phyloP scores from a whole-genome alignment of 2,113 vertebrate genomes.

The Cynocephalus volans region DNA sequence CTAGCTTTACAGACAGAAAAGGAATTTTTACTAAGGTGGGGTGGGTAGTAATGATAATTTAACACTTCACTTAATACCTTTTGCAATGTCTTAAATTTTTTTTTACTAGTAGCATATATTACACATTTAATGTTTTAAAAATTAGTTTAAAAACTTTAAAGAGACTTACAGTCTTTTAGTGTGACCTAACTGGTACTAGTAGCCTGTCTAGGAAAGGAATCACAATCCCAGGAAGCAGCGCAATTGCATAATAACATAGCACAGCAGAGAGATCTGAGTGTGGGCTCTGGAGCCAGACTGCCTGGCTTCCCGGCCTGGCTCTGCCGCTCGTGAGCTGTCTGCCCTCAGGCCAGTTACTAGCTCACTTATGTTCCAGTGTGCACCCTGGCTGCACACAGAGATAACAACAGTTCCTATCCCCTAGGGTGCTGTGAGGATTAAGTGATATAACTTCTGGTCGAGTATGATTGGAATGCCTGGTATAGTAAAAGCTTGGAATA shows the following conservation, averaged over 20 bases:
- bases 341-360: not conserved
- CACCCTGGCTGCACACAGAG: not conserved
- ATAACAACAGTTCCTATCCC: not conserved
- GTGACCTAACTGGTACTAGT: not conserved
- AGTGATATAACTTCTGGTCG: not conserved
- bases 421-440: not conserved
- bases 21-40: not conserved
- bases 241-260: no score
- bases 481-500: not conserved
- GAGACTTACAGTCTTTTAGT: not conserved
- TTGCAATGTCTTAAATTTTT: not conserved
- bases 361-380: not conserved
- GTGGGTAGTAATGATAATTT: not conserved
- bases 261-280: not conserved
- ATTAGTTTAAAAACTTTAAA: not conserved
- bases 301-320: not conserved
- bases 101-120: not conserved
- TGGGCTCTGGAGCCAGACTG: not conserved
- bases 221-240: no score
- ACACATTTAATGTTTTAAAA: not conserved
- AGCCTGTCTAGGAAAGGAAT: not conserved
- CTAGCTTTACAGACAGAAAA: not conserved
- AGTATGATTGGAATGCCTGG: not conserved
- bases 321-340: not conserved
- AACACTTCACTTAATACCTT: not conserved